phyloP scores from a whole-genome alignment of 1,140 invertebrate species.

The Bombus balteatus region DNA sequence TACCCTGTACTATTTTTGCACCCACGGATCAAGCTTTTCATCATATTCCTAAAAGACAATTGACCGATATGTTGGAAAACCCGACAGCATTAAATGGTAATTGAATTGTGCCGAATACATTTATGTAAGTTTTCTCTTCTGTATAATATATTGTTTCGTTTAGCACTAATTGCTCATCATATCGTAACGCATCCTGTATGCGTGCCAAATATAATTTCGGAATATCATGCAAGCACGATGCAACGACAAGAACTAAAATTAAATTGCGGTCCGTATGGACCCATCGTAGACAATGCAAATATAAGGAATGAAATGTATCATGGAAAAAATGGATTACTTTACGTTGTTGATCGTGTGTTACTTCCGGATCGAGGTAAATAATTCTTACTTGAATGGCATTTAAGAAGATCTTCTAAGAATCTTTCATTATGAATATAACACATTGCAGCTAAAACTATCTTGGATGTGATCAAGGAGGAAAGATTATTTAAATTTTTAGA shows the following conservation, averaged over 20 bases:
- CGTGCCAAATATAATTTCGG: slow-evolving; percentile 79
- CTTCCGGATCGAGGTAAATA: slow-evolving; percentile 24
- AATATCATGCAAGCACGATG: slow-evolving; percentile 77
- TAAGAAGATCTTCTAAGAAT: background rate
- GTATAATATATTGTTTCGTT: background rate
- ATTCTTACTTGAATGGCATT: background rate
- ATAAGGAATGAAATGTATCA: slow-evolving; percentile 6
- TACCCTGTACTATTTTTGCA: slow-evolving; percentile 19
- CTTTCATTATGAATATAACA: no score
- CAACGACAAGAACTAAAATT: slow-evolving; percentile 51
- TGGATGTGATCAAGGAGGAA: slow-evolving; percentile 14
- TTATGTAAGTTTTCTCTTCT: background rate
- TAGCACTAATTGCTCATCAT: slow-evolving; percentile 75
- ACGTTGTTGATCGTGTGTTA: slow-evolving; percentile 19
- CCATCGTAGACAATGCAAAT: background rate
- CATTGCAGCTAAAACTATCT: background rate
- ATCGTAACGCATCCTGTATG: slow-evolving; percentile 81
- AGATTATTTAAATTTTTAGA: slow-evolving; percentile 70
- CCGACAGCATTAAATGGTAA: slow-evolving; percentile 5
- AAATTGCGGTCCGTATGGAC: background rate
- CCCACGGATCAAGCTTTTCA: slow-evolving; percentile 27
- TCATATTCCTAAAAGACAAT: background rate
- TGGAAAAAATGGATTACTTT: slow-evolving; percentile 28
- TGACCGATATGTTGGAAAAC: slow-evolving; percentile 6
- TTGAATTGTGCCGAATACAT: background rate